Percentiles rank a stretch among this genome's conserved stretches.
Conservation (phyloP, 2,888 invertebrate species). For the Hemithea aestivaria region DNA sequence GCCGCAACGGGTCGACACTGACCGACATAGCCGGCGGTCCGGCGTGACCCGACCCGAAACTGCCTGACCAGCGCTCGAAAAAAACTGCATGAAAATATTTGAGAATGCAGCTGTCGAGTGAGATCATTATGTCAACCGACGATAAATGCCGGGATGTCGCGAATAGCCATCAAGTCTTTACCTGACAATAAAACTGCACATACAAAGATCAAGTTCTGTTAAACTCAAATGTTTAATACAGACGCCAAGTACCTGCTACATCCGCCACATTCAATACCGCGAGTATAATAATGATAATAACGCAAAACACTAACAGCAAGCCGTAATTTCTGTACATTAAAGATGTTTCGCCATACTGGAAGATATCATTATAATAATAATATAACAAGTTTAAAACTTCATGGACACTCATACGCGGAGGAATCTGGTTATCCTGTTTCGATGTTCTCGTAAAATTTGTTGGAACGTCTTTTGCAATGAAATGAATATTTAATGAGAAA, state of each 20-base stretch:
- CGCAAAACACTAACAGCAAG: background rate
- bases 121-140: too few relatives aligned
- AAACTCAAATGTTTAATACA: slow-evolving; percentile 11
- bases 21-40: slow-evolving; percentile 36
- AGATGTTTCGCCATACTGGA: background rate
- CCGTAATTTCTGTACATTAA: slow-evolving; percentile 1
- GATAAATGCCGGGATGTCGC: background rate
- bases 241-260: background rate
- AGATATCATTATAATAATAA: background rate
- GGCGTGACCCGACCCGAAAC: slow-evolving; percentile 25
- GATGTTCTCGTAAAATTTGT: too few relatives aligned
- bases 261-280: background rate
- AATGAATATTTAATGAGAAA: too few relatives aligned
- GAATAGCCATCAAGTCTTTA: background rate
- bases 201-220: slow-evolving; percentile 2
- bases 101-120: too few relatives aligned
- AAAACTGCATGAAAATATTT: background rate
- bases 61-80: slow-evolving; percentile 5
- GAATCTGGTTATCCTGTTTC: too few relatives aligned
- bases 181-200: background rate
- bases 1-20: slow-evolving; percentile 35
- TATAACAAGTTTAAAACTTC: background rate
- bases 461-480: too few relatives aligned
- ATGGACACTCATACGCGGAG: background rate
- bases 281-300: background rate